phyloP scores from a whole-genome alignment of 1,140 invertebrate genomes.

The Drosophila kepulauana region DNA sequence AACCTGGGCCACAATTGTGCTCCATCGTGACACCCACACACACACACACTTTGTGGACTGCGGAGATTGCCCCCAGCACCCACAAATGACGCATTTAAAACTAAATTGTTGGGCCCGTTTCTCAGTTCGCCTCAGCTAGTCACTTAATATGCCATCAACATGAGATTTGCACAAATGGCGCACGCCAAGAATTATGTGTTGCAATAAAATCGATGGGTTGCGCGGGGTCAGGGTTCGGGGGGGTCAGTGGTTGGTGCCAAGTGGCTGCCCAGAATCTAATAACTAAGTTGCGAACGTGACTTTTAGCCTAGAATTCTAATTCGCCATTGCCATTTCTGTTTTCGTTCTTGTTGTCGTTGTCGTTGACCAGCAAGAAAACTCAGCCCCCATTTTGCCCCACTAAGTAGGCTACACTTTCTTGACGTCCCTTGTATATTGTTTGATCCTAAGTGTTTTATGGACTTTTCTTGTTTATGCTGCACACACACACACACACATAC shows the following conservation, averaged over 20 bases:
- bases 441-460: conserved; percentile 83
- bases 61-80: not conserved
- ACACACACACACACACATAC: conserved; percentile 13
- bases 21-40: not conserved
- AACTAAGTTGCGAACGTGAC: conserved; percentile 77
- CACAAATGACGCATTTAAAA: conserved; percentile 68
- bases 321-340: conserved; percentile 30
- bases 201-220: conserved; percentile 74
- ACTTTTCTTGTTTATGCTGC: conserved; percentile 76
- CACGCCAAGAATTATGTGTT: conserved; percentile 75
- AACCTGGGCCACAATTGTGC: conserved; percentile 44
- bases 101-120: conserved; percentile 48
- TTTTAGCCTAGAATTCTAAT: conserved; percentile 75
- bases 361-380: too few species aligned
- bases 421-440: conserved; percentile 43
- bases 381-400: conserved; percentile 15
- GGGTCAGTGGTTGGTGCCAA: conserved; percentile 8
- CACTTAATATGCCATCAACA: conserved; percentile 83
- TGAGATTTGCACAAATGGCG: conserved; percentile 81
- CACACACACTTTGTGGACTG: not conserved
- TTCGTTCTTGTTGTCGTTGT: too few species aligned
- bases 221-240: not conserved
- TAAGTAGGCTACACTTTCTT: conserved; percentile 60
- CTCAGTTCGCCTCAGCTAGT: not conserved
- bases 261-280: conserved; percentile 57